phyloP scores from a whole-genome alignment of 2,113 vertebrate genomes.

The Paraplagusia blochii region DNA sequence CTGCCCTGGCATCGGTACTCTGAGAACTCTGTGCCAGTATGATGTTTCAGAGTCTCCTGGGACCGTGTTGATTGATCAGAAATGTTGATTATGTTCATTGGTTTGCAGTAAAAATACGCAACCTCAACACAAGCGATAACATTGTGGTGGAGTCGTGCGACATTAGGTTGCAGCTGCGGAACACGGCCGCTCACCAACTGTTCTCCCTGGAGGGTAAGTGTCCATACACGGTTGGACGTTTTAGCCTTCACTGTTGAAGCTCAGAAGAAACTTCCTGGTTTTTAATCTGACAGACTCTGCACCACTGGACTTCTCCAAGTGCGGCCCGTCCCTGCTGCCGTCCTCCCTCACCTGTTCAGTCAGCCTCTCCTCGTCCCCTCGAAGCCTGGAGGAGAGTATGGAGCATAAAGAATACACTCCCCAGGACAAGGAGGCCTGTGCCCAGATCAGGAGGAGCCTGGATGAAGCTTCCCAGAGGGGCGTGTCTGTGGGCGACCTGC shows the following conservation, averaged over 20 bases:
- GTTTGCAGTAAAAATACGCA: conserved; percentile 78
- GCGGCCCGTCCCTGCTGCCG: conserved; percentile 74
- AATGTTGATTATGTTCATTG: not conserved
- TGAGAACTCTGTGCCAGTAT: too few species aligned
- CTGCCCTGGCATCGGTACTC: conserved; percentile 78
- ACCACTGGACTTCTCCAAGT: conserved; percentile 66
- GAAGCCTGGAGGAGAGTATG: conserved; percentile 49
- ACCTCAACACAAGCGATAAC: conserved; percentile 85
- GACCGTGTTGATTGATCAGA: not conserved
- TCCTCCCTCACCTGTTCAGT: conserved; percentile 74
- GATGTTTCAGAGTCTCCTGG: too few species aligned
- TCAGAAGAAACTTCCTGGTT: not conserved
- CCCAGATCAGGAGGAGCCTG: conserved; percentile 74
- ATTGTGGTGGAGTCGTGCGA: conserved; percentile 92
- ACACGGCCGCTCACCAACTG: conserved; percentile 59
- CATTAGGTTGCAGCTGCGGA: conserved; percentile 80
- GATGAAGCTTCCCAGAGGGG: conserved; percentile 75
- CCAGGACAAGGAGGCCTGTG: conserved; percentile 63
- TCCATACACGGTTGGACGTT: not conserved
- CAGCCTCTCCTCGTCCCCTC: conserved; percentile 33
- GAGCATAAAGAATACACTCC: conserved; percentile 65
- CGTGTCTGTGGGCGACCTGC: conserved; percentile 70
- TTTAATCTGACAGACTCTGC: conserved; percentile 57
- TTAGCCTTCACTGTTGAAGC: too few species aligned
- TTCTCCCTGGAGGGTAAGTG: conserved; percentile 73